Evolutionary conservation across 2,888 invertebrate species (phyloP).

Genomic region (Eupithecia inturbata): DNA sequence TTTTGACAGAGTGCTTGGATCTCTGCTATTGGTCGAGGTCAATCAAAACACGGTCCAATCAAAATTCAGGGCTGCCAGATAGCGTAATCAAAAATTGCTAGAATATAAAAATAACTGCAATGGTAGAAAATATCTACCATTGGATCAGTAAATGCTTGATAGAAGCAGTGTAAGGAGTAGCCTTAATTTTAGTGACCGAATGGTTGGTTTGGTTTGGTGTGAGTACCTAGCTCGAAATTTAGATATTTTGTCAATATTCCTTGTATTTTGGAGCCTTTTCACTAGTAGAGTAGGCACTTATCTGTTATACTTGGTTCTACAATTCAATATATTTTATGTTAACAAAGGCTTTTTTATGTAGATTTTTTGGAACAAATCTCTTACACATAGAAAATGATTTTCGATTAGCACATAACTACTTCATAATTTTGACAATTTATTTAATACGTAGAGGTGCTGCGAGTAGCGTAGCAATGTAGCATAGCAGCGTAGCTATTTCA

Average conservation of each 20-base stretch:
- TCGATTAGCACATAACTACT: too few relatives aligned
- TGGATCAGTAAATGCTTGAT: not conserved
- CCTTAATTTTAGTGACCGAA: not conserved
- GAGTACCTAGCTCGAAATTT: too few relatives aligned
- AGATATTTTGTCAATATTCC: not conserved
- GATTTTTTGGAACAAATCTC: too few relatives aligned
- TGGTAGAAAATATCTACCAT: slow-evolving; percentile 30
- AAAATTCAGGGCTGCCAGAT: slow-evolving; percentile 41
- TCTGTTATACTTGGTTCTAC: too few relatives aligned
- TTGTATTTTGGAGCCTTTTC: not conserved
- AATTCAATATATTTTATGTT: too few relatives aligned
- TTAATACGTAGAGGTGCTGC: too few relatives aligned
- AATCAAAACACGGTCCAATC: slow-evolving; percentile 53
- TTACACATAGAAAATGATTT: too few relatives aligned
- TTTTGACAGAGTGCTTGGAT: slow-evolving; percentile 75
- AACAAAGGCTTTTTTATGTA: too few relatives aligned
- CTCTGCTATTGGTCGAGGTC: slow-evolving; percentile 61
- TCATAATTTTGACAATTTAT: too few relatives aligned
- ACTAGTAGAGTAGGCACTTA: too few relatives aligned
- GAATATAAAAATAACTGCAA: not conserved
- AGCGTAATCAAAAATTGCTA: slow-evolving; percentile 42
- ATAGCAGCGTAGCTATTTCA: not conserved
- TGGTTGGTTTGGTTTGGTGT: not conserved
- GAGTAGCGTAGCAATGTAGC: too few relatives aligned
- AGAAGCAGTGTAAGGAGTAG: not conserved